phyloP scores from a whole-genome alignment of 2,113 vertebrate genomes.

The Takifugu bimaculatus region DNA sequence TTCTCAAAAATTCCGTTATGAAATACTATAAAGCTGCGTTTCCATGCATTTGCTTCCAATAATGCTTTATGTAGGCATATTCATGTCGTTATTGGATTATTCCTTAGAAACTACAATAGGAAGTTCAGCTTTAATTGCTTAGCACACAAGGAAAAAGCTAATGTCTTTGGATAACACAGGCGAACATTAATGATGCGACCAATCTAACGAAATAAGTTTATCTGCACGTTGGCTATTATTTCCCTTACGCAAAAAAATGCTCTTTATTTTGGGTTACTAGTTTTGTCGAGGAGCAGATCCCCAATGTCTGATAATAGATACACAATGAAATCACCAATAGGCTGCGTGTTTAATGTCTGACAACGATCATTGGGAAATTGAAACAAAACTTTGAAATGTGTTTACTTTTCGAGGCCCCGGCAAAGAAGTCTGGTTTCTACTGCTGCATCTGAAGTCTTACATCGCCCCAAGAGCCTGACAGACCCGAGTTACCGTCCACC shows the following conservation, averaged over 20 bases:
- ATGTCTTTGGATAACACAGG: neutral
- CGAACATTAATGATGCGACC: neutral
- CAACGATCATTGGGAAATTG: neutral
- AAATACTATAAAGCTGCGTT: too few relatives aligned
- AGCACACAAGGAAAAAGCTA: too few relatives aligned
- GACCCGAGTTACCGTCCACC: neutral
- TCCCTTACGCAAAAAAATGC: too few relatives aligned
- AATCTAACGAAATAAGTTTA: neutral
- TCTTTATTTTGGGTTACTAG: neutral
- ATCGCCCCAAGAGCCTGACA: neutral
- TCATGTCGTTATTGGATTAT: too few relatives aligned
- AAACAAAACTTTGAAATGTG: neutral
- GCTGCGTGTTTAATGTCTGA: neutral
- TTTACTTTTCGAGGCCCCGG: slow-evolving; percentile 7
- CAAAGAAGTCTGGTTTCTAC: neutral
- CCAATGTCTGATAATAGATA: neutral
- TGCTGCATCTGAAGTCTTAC: neutral
- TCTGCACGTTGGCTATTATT: neutral
- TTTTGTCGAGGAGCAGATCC: neutral
- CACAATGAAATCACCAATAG: slow-evolving; percentile 17
- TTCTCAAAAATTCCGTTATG: too few relatives aligned
- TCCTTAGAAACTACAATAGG: too few relatives aligned
- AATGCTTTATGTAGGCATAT: too few relatives aligned
- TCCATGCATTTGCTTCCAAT: too few relatives aligned
- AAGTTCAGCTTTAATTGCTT: too few relatives aligned